phyloP scores from a whole-genome alignment of 1,140 invertebrate species.

The Chymomyza costata region DNA sequence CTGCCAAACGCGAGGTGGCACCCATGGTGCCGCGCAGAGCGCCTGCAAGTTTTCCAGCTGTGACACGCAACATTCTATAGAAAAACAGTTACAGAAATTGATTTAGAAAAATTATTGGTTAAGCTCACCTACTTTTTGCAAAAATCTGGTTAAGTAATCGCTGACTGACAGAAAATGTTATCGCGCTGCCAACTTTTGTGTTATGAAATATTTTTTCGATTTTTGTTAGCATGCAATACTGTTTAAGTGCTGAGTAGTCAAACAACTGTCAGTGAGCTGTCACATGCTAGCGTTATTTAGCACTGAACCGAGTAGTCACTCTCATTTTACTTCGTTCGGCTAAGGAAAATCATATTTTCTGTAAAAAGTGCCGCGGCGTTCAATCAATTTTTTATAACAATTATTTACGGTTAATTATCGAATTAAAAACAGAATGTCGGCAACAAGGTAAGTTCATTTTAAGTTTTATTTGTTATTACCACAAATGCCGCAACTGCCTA shows the following conservation, averaged over 20 bases:
- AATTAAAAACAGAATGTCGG: conserved; percentile 48
- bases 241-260: too few relatives aligned
- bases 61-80: conserved; percentile 76
- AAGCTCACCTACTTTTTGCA: conserved; percentile 27
- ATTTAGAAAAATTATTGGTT: too few relatives aligned
- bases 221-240: too few relatives aligned
- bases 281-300: background rate
- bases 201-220: conserved; percentile 45
- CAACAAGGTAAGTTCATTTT: conserved; percentile 46
- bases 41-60: conserved; percentile 72
- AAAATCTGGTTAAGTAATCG: conserved; percentile 65
- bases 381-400: conserved; percentile 10
- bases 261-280: conserved; percentile 3
- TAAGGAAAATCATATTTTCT: conserved; percentile 49
- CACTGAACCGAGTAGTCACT: conserved; percentile 30
- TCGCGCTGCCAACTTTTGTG: conserved; percentile 46
- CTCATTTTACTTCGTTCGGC: conserved; percentile 35
- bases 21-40: conserved; percentile 66
- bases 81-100: conserved; percentile 19
- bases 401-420: background rate
- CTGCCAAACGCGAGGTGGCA: conserved; percentile 36
- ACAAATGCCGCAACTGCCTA: background rate
- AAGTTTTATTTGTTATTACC: background rate
- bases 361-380: conserved; percentile 29
- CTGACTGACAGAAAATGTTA: background rate